Conservation (phyloP, 2,113 vertebrate species). For the Nycticebus coucang region DNA sequence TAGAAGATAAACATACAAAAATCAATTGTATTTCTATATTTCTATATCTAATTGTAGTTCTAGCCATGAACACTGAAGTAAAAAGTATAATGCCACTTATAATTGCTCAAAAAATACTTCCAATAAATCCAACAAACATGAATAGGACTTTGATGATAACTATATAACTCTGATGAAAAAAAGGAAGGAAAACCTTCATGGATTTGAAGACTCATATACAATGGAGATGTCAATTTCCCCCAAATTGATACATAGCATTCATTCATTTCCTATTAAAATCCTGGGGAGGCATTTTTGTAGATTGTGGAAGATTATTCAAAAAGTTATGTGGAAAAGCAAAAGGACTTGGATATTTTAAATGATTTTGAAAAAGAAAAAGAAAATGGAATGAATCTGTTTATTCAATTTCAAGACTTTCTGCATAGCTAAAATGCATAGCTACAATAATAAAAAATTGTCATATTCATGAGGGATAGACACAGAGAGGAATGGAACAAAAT, state of each 20-base stretch:
- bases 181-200: background rate
- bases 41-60: too few relatives aligned
- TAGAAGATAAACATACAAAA: background rate
- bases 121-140: background rate
- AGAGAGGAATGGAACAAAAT: background rate
- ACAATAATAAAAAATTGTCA: background rate
- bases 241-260: background rate
- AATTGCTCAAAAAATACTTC: background rate
- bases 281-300: background rate
- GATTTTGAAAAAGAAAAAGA: constrained; percentile 11
- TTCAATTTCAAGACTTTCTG: background rate
- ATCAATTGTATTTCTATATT: background rate
- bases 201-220: background rate
- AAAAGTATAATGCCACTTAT: background rate
- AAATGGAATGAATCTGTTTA: background rate
- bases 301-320: background rate
- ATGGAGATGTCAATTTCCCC: background rate
- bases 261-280: background rate
- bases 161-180: background rate
- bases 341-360: background rate
- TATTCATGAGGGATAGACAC: background rate
- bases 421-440: background rate
- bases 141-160: background rate
- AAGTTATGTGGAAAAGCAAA: background rate
- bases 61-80: background rate